A percentile compares a stretch with the other conserved stretches of the same genome.
These are phyloP conservation scores for Xiphophorus birchmanni DNA, from an alignment of 2,797 vertebrate genomes.

Conservation along the genomic window DNA sequence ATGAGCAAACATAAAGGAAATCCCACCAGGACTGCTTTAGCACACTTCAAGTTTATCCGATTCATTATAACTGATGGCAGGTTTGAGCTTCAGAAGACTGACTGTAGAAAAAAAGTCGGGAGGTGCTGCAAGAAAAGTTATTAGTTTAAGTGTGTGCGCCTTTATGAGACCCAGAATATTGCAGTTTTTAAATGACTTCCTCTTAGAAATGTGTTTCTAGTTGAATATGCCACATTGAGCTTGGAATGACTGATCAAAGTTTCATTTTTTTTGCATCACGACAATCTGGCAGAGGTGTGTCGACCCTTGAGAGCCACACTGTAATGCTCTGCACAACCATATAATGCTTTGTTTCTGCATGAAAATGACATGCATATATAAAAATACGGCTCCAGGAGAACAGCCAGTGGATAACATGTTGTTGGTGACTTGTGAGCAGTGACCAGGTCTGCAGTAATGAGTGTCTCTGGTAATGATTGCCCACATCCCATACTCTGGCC, in stretches of 20 bases:
- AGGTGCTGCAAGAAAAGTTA: not conserved
- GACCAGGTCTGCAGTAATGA: conserved; percentile 38
- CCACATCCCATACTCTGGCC: conserved; percentile 29
- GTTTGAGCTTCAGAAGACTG: not conserved
- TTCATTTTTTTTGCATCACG: not conserved
- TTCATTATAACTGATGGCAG: not conserved
- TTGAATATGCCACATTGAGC: not conserved
- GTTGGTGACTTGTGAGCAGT: conserved; percentile 48
- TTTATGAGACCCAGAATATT: not conserved
- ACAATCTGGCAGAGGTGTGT: not conserved
- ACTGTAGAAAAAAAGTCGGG: not conserved
- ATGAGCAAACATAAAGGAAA: not conserved
- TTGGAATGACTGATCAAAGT: not conserved
- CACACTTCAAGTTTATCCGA: not conserved
- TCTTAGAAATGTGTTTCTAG: not conserved
- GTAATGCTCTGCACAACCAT: not conserved
- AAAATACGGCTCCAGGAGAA: not conserved
- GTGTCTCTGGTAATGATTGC: conserved; percentile 34
- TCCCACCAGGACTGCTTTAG: not conserved
- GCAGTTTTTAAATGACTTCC: not conserved
- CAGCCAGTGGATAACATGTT: conserved; percentile 46
- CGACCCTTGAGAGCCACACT: not conserved
- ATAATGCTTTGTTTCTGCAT: not conserved
- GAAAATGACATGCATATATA: conserved; percentile 15
- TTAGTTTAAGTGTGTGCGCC: not conserved